phyloP scores from a whole-genome alignment of 2,888 invertebrate genomes.

The Drosophila gaucha region DNA sequence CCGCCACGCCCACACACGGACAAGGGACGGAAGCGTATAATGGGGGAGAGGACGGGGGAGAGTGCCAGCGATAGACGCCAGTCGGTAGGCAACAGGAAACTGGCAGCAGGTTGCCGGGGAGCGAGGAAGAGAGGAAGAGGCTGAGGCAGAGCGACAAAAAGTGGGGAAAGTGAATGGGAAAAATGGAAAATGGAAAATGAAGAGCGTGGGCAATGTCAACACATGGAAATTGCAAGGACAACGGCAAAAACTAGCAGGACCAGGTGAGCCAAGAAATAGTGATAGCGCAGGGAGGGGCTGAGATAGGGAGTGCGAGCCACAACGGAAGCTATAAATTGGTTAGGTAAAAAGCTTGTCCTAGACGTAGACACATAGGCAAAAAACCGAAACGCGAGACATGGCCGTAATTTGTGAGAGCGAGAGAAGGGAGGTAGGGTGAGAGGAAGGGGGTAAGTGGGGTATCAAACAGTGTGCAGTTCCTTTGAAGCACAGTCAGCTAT shows the following conservation, averaged over 20 bases:
- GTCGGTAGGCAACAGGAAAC: conserved; percentile 31
- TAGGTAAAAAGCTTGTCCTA: conserved; percentile 76
- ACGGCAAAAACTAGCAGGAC: conserved; percentile 48
- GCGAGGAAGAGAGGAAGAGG: no score
- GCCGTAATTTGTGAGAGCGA: conserved; percentile 49
- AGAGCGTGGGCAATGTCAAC: conserved; percentile 67
- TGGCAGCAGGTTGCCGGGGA: conserved; percentile 30
- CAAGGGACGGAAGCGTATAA: conserved; percentile 7
- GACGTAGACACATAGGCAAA: conserved; percentile 64
- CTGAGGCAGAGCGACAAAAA: conserved; percentile 39
- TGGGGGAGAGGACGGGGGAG: background rate
- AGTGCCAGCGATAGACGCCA: conserved; percentile 34
- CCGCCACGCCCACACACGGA: conserved; percentile 6
- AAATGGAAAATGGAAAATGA: conserved; percentile 8
- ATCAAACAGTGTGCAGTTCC: conserved; percentile 31
- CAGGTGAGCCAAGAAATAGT: conserved; percentile 10
- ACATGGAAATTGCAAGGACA: conserved; percentile 76
- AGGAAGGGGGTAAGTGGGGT: background rate
- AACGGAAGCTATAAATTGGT: conserved; percentile 77
- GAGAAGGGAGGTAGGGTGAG: background rate
- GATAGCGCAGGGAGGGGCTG: background rate
- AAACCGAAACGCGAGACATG: conserved; percentile 63
- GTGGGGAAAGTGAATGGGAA: conserved; percentile 40
- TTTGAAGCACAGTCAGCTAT: conserved; percentile 35
- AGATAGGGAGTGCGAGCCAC: conserved; percentile 8